These are phyloP conservation scores for Eudasyphora cyanicolor DNA, from an alignment of 2,888 invertebrate species.

Conservation along the genomic window DNA sequence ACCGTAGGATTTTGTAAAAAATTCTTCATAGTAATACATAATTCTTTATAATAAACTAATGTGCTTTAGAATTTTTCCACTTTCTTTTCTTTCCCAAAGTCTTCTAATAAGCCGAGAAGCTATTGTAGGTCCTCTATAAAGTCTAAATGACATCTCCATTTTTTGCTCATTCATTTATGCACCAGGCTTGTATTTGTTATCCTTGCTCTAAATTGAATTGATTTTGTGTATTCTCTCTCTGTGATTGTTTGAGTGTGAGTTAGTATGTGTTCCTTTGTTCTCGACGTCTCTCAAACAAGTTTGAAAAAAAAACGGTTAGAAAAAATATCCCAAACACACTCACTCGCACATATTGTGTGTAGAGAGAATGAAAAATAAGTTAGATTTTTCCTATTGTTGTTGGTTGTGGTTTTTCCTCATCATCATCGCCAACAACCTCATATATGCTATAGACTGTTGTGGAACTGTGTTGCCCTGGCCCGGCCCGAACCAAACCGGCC, in stretches of 20 bases:
- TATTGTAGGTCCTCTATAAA: neutral
- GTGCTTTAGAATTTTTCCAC: too few relatives aligned
- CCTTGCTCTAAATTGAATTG: constrained; percentile 64
- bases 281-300: neutral
- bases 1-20: too few relatives aligned
- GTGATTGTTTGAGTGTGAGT: neutral
- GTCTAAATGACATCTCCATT: neutral
- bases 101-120: too few relatives aligned
- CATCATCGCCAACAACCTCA: neutral
- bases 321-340: neutral
- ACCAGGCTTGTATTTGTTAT: constrained; percentile 45
- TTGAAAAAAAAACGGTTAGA: neutral
- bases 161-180: constrained; percentile 3
- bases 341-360: neutral
- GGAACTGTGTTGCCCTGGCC: neutral
- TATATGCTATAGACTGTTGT: neutral
- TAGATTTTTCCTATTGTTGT: constrained; percentile 14
- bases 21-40: too few relatives aligned
- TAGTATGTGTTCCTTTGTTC: neutral
- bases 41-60: too few relatives aligned
- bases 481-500: neutral
- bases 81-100: too few relatives aligned
- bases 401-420: constrained; percentile 12
- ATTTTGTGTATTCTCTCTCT: constrained; percentile 41
- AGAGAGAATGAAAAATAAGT: constrained; percentile 14